phyloP scores from a whole-genome alignment of 2,797 vertebrate genomes.

The Protosalanx chinensis region DNA sequence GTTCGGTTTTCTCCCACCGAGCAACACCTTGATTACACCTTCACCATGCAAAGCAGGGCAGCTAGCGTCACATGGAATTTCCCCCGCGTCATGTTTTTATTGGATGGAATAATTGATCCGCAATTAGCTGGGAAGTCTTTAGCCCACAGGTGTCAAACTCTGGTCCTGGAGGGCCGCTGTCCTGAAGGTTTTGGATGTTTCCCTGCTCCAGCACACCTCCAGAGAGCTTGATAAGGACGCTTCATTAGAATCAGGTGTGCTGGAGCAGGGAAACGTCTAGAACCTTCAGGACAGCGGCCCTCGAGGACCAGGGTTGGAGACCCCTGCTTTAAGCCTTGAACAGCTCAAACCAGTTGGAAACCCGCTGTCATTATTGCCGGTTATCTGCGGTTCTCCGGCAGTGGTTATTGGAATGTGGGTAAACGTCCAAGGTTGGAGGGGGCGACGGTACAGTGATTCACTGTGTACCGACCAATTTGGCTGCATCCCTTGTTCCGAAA shows the following conservation, averaged over 20 bases:
- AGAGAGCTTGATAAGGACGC: too few relatives aligned
- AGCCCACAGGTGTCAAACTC: too few relatives aligned
- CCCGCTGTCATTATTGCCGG: neutral
- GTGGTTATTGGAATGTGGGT: constrained; percentile 3
- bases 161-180: too few relatives aligned
- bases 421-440: constrained; percentile 15
- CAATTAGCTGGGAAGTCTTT: neutral
- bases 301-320: too few relatives aligned
- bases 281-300: too few relatives aligned
- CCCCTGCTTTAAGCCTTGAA: neutral
- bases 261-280: too few relatives aligned
- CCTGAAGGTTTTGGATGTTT: too few relatives aligned
- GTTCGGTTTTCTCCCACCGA: constrained; percentile 29
- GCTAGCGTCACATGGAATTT: constrained; percentile 6
- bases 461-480: constrained; percentile 24
- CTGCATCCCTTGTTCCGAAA: constrained; percentile 28
- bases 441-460: constrained; percentile 27
- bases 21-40: constrained; percentile 43
- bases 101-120: neutral
- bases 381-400: constrained; percentile 8
- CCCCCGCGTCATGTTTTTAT: neutral
- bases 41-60: neutral
- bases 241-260: too few relatives aligned
- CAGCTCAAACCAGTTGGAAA: neutral
- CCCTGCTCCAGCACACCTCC: too few relatives aligned